Conservation (phyloP, 2,888 invertebrate species). For the Xanthorhoe designata region DNA sequence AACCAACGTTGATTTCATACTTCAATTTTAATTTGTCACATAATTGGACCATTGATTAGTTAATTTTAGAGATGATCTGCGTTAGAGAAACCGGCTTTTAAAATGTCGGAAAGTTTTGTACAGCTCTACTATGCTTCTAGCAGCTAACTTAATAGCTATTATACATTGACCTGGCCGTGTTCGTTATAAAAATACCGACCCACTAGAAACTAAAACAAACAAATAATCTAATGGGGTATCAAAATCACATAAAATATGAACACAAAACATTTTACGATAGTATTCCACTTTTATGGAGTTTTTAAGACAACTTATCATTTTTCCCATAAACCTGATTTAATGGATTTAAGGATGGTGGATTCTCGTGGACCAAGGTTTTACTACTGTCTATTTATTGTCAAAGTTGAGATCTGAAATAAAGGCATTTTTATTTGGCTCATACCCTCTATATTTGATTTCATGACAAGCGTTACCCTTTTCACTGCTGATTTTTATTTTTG, state of each 20-base stretch:
- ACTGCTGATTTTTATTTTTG: background rate
- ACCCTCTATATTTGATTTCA: background rate
- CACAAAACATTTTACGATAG: constrained; percentile 65
- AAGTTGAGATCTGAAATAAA: constrained; percentile 14
- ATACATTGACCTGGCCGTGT: constrained; percentile 6
- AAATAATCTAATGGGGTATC: constrained; percentile 57
- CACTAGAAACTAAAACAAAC: constrained; percentile 51
- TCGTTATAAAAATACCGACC: constrained; percentile 26
- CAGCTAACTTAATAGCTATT: background rate
- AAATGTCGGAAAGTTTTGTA: too few species aligned
- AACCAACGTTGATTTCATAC: too few species aligned
- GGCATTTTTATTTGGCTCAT: constrained; percentile 6
- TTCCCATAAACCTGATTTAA: constrained; percentile 69
- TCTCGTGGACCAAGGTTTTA: constrained; percentile 21
- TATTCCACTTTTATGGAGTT: constrained; percentile 67
- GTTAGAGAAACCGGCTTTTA: too few species aligned
- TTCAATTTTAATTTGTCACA: too few species aligned
- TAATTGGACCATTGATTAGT: too few species aligned
- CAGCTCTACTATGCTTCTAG: too few species aligned
- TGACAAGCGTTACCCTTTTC: background rate
- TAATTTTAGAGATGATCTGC: too few species aligned
- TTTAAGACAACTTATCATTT: constrained; percentile 75
- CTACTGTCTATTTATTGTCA: constrained; percentile 26
- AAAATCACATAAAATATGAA: constrained; percentile 58
- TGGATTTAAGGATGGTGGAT: constrained; percentile 44